Evolutionary conservation across 2,888 invertebrate genomes (phyloP).

Genomic region (Oasisia sp.): DNA sequence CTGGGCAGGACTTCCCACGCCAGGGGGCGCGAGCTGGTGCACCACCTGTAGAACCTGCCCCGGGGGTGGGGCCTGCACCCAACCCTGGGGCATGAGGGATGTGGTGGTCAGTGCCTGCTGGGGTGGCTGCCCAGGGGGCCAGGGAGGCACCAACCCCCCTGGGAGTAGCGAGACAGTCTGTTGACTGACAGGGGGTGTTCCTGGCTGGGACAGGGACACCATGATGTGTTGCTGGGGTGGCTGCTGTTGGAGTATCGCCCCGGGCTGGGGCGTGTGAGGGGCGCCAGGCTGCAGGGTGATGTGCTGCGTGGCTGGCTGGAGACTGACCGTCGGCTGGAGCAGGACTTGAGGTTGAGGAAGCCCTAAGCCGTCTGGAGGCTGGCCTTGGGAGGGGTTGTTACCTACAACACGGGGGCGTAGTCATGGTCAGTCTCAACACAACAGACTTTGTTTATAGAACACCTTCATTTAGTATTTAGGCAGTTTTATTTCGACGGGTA

Average conservation of each 20-base stretch:
- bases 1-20: not conserved
- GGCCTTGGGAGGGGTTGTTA: not conserved
- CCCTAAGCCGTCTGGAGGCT: not conserved
- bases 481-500: not conserved
- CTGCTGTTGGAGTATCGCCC: not conserved
- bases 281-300: constrained; percentile 17
- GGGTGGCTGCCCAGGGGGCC: constrained; percentile 22
- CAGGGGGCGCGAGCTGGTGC: not conserved
- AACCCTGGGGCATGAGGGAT: not conserved
- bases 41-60: not conserved
- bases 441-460: too few relatives aligned
- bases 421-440: not conserved
- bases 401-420: not conserved
- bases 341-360: not conserved
- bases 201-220: not conserved
- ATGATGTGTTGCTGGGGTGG: not conserved
- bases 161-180: not conserved
- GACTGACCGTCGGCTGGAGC: not conserved
- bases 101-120: constrained; percentile 10
- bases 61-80: not conserved
- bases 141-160: not conserved
- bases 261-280: not conserved
- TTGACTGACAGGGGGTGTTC: not conserved
- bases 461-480: not conserved
- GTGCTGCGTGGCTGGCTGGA: constrained; percentile 14